Base-by-base conservation (phyloP, 2,113 vertebrate species). In the Bagarius yarrelli region DNA sequence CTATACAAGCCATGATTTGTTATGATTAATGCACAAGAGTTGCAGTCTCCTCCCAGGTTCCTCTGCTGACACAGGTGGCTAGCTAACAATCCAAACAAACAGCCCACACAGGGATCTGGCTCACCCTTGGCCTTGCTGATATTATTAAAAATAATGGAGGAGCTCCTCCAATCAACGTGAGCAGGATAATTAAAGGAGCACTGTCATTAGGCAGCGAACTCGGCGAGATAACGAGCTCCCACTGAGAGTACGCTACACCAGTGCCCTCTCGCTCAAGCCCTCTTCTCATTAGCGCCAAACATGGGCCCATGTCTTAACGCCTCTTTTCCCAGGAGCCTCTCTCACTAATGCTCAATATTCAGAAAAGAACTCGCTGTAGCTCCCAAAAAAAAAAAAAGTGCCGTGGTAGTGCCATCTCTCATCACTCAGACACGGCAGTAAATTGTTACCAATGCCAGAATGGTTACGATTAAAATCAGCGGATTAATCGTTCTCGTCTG, bases 121-220 rank as follows among this genome's bases (percentile, higher is more conserved):
- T 70, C 50, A 61, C 78, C 44, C 44, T 72, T 66, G 76, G 67
- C 82, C 84, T 47, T 72, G 67, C 80, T 85, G 84, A 86, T 85
- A 83, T 91, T 90, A 89, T 92, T 88, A 88, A 88, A 88, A 87
- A 83, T 87, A 90, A 87, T 88, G 82, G 82, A 85, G 69, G 76
- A 88, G 83, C 87, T 86, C 79, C 78, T 88, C 88, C 81, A 86
- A 84, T 88, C 88, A 86, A 87, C 83, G 83, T 81, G 74, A 81
- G 78, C 57, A 78, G 86, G 81, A 85, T 91, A 89, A 91, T 93
- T 92, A 92, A 64, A 74, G 83, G 50, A 64, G 80, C 80, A 82
- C 81, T 83, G 86, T 87, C 88, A 90, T 91, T 91, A 91, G 83
- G 76, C 85, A 84, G 83, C 71, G 78, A 87, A 85, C 86, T 78